Conservation (phyloP, 1,140 invertebrate genomes). For the Rhizoglyphus robini region DNA sequence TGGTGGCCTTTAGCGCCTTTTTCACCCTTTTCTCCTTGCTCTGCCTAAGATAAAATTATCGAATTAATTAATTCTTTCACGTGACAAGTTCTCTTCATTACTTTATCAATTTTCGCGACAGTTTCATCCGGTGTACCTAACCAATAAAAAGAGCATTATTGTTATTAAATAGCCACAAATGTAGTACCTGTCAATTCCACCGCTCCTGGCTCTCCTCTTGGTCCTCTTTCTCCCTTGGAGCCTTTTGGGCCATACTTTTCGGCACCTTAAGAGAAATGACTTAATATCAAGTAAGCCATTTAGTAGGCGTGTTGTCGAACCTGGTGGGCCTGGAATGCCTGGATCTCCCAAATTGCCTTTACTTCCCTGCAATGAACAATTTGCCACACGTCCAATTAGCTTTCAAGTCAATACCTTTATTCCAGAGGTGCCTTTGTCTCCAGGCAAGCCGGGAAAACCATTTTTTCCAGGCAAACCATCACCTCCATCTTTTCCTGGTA, state of each 20-base stretch:
- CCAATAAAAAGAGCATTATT: neutral
- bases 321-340: neutral
- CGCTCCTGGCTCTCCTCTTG: constrained; percentile 47
- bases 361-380: neutral
- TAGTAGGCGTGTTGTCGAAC: neutral
- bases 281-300: neutral
- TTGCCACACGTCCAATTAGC: constrained; percentile 35
- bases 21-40: constrained; percentile 11
- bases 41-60: neutral
- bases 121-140: too few species aligned
- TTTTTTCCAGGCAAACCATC: constrained; percentile 36
- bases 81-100: too few species aligned
- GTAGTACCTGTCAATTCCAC: constrained; percentile 33
- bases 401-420: constrained; percentile 36
- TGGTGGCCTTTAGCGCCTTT: constrained; percentile 22
- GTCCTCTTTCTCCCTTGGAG: constrained; percentile 42
- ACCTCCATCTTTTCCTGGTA: constrained; percentile 44
- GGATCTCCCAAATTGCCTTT: neutral
- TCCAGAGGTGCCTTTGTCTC: constrained; percentile 43
- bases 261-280: neutral
- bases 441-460: constrained; percentile 29
- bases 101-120: too few species aligned
- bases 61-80: too few species aligned
- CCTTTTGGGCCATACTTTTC: constrained; percentile 33
- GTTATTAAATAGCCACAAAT: neutral